phyloP scores from a whole-genome alignment of 2,888 invertebrate species.

The Trichacis sp. region DNA sequence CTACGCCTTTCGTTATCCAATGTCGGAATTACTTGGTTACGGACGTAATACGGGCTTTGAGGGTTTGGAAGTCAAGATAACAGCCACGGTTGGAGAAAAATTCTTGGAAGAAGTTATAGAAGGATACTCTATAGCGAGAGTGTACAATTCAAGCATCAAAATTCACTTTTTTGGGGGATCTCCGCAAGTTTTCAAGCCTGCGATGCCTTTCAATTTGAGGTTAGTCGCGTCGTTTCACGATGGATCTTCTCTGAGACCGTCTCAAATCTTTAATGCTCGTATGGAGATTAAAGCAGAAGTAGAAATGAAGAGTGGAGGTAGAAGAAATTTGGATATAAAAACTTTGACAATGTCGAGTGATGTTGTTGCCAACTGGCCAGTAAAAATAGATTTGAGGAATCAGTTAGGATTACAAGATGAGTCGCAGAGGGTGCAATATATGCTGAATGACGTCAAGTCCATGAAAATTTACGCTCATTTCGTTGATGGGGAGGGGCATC shows the following conservation, averaged over 20 bases:
- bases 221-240: slow-evolving; percentile 92
- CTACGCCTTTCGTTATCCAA: slow-evolving; percentile 86
- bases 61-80: slow-evolving; percentile 85
- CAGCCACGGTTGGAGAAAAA: slow-evolving; percentile 88
- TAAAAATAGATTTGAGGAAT: slow-evolving; percentile 80
- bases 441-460: slow-evolving; percentile 76
- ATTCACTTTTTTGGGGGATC: slow-evolving; percentile 89
- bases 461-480: slow-evolving; percentile 79
- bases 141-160: slow-evolving; percentile 88
- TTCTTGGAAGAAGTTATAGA: slow-evolving; percentile 87
- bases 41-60: slow-evolving; percentile 75
- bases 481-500: slow-evolving; percentile 77
- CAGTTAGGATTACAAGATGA: slow-evolving; percentile 76
- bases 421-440: slow-evolving; percentile 72
- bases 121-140: slow-evolving; percentile 88
- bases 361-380: slow-evolving; percentile 84
- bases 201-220: slow-evolving; percentile 87
- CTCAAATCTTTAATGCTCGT: slow-evolving; percentile 75
- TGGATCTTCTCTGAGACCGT: slow-evolving; percentile 80
- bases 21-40: slow-evolving; percentile 80
- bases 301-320: slow-evolving; percentile 75
- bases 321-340: slow-evolving; percentile 75
- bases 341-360: slow-evolving; percentile 76
- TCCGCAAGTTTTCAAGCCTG: slow-evolving; percentile 94
- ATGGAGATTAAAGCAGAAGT: slow-evolving; percentile 78